Conservation (phyloP, 2,888 invertebrate species). For the Cenopis cana region DNA sequence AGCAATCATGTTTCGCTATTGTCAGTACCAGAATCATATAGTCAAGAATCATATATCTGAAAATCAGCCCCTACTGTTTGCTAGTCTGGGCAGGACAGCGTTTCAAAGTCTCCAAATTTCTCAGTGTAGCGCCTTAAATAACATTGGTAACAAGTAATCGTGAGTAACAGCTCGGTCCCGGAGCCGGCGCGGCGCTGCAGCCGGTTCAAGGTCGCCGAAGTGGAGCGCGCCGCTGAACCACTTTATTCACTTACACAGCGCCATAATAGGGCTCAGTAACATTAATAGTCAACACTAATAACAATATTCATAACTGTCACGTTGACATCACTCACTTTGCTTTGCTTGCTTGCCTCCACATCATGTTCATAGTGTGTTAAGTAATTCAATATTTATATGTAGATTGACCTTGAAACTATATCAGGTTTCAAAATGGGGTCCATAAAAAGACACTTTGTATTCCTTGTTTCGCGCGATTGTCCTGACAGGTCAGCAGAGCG, state of each 20-base stretch:
- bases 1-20: too few species aligned
- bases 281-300: constrained; percentile 13
- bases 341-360: neutral
- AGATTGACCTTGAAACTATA: neutral
- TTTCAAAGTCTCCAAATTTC: too few species aligned
- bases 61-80: too few species aligned
- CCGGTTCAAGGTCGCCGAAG: constrained; percentile 30
- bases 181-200: constrained; percentile 3
- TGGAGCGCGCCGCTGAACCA: constrained; percentile 16
- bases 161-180: constrained; percentile 17
- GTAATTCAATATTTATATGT: neutral
- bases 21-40: too few species aligned
- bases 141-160: constrained; percentile 7
- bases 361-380: too few species aligned
- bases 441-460: too few species aligned
- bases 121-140: too few species aligned
- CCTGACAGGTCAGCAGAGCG: too few species aligned
- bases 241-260: constrained; percentile 21
- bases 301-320: neutral
- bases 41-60: too few species aligned
- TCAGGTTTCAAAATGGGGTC: neutral
- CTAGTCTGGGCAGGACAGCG: too few species aligned
- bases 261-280: constrained; percentile 16
- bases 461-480: too few species aligned
- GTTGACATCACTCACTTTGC: neutral